phyloP scores from a whole-genome alignment of 2,888 invertebrate species.

The Hemistola chrysoprasaria region DNA sequence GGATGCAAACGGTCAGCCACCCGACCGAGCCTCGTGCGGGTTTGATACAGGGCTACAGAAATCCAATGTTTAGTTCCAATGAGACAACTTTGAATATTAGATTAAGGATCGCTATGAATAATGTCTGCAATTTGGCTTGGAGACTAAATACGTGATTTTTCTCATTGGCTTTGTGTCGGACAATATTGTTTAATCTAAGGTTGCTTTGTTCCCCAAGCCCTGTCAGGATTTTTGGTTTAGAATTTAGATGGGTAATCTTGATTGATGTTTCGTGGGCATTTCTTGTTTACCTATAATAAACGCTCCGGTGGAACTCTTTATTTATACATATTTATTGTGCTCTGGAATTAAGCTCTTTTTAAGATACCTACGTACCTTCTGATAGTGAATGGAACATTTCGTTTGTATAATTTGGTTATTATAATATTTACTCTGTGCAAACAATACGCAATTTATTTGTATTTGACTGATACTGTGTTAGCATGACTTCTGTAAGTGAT shows the following conservation, averaged over 20 bases:
- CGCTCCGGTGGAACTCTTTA: not conserved
- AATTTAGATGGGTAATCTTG: conserved; percentile 1
- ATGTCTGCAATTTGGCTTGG: conserved; percentile 2
- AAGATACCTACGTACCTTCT: too few relatives aligned
- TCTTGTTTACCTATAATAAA: not conserved
- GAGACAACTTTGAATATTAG: not conserved
- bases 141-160: conserved; percentile 1
- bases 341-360: too few relatives aligned
- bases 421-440: not conserved
- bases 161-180: conserved; percentile 8
- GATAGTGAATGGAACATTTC: not conserved
- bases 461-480: conserved; percentile 12
- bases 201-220: conserved; percentile 2
- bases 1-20: conserved; percentile 29
- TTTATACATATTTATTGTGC: too few relatives aligned
- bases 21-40: conserved; percentile 5
- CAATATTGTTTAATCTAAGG: not conserved
- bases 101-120: conserved; percentile 1
- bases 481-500: conserved; percentile 14
- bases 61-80: conserved; percentile 11
- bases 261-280: conserved; percentile 2
- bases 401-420: not conserved
- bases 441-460: conserved; percentile 1
- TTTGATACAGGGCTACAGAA: conserved; percentile 2
- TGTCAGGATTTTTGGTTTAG: not conserved